phyloP scores from a whole-genome alignment of 2,888 invertebrate species.

The Brachycybe producta region DNA sequence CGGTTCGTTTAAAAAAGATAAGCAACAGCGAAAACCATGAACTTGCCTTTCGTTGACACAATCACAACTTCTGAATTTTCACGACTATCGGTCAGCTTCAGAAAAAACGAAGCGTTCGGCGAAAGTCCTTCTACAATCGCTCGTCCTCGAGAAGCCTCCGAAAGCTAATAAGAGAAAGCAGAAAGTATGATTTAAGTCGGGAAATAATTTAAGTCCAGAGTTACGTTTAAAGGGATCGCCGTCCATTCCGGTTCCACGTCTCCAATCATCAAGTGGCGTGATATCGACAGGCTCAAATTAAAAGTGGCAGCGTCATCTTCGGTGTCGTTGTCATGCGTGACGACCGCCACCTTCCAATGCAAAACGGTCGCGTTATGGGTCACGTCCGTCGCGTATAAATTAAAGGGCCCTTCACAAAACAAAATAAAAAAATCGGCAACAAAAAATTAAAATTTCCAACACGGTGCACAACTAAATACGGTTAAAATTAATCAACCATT shows the following conservation, averaged over 20 bases:
- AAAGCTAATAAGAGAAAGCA: not conserved
- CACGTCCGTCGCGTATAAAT: slow-evolving; percentile 1
- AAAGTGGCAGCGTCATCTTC: not conserved
- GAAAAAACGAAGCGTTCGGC: slow-evolving; percentile 3
- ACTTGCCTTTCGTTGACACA: slow-evolving; percentile 8
- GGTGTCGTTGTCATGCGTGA: not conserved
- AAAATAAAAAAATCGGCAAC: slow-evolving; percentile 2
- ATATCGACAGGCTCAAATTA: too few species aligned
- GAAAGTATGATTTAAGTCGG: too few species aligned
- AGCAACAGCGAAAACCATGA: too few species aligned
- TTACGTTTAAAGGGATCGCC: not conserved
- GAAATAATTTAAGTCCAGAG: not conserved
- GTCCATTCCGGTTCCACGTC: too few species aligned
- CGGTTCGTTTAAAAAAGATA: too few species aligned
- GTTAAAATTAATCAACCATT: too few species aligned
- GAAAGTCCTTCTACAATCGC: not conserved
- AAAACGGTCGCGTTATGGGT: slow-evolving; percentile 10
- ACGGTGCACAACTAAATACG: too few species aligned
- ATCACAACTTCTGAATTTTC: slow-evolving; percentile 6
- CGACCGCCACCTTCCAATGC: slow-evolving; percentile 1
- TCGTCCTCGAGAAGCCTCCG: too few species aligned
- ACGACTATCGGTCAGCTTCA: not conserved
- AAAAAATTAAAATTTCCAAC: too few species aligned
- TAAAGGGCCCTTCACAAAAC: slow-evolving; percentile 12
- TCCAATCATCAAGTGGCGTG: too few species aligned